Evolutionary conservation across 2,888 invertebrate genomes (phyloP).

Genomic region (Conomelus anceps): DNA sequence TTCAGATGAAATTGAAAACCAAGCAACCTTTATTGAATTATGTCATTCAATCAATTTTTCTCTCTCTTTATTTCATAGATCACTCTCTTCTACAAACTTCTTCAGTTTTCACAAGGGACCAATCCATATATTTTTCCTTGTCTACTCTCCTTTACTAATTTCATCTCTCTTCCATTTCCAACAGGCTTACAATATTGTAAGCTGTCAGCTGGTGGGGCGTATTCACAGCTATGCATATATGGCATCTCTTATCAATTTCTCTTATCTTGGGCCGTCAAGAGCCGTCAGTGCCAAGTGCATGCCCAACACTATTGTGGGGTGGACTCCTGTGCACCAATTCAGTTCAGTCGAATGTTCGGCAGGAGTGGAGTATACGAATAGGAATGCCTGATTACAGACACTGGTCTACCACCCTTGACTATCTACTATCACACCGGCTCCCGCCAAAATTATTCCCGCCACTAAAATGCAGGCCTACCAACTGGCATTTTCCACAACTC

Average conservation of each 20-base stretch:
- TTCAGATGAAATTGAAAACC: too few relatives aligned
- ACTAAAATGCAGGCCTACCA: background rate
- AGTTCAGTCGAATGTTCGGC: background rate
- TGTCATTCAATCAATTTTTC: too few relatives aligned
- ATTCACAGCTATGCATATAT: background rate
- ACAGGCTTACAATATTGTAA: background rate
- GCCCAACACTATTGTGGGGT: background rate
- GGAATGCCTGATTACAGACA: background rate
- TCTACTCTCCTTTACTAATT: too few relatives aligned
- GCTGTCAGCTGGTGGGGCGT: background rate
- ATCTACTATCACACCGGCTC: background rate
- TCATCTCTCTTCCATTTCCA: background rate
- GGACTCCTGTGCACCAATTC: background rate
- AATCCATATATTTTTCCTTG: too few relatives aligned
- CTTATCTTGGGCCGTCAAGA: background rate
- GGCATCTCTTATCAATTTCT: background rate
- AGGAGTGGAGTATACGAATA: background rate
- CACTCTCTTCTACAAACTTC: too few relatives aligned
- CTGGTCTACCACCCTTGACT: background rate
- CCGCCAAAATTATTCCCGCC: background rate
- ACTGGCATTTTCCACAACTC: background rate
- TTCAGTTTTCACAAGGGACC: too few relatives aligned
- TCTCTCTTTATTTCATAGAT: too few relatives aligned
- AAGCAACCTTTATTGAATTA: too few relatives aligned
- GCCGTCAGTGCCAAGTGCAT: background rate